phyloP scores from a whole-genome alignment of 1,140 invertebrate species.

The Dendroctonus valens region DNA sequence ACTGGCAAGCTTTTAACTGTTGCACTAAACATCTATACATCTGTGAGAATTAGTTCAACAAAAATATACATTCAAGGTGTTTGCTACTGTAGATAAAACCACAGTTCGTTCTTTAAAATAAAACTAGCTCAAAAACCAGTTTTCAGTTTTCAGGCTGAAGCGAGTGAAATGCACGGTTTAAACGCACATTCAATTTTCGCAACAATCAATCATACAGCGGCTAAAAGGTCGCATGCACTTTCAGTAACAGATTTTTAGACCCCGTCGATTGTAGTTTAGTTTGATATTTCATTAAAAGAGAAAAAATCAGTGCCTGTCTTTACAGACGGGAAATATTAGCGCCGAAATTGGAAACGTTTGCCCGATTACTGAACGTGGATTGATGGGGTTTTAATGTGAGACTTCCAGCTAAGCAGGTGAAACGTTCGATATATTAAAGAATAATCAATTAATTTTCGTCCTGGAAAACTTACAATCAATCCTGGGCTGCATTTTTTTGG shows the following conservation, averaged over 20 bases:
- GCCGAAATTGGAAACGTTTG: conserved; percentile 1
- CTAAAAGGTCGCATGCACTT: conserved; percentile 1
- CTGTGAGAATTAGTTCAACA: no score
- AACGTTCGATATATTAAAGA: no score
- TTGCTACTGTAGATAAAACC: no score
- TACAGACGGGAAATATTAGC: background rate
- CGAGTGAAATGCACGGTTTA: background rate
- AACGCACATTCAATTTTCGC: conserved; percentile 14
- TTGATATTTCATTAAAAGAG: conserved; percentile 10
- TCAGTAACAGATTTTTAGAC: conserved; percentile 14
- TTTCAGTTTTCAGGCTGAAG: no score
- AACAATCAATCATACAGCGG: conserved; percentile 20
- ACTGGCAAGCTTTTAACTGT: no score
- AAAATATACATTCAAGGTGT: no score
- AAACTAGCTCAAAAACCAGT: no score
- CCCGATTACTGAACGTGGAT: background rate
- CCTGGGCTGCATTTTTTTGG: no score
- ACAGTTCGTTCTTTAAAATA: no score
- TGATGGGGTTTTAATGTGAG: background rate
- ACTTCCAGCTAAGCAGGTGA: background rate
- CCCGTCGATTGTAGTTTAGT: conserved; percentile 15
- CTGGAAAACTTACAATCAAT: no score
- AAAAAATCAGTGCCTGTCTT: background rate
- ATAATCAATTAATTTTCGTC: no score
- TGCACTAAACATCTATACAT: no score